Conservation (phyloP, 1,140 invertebrate genomes). For the Drosophila truncata region DNA sequence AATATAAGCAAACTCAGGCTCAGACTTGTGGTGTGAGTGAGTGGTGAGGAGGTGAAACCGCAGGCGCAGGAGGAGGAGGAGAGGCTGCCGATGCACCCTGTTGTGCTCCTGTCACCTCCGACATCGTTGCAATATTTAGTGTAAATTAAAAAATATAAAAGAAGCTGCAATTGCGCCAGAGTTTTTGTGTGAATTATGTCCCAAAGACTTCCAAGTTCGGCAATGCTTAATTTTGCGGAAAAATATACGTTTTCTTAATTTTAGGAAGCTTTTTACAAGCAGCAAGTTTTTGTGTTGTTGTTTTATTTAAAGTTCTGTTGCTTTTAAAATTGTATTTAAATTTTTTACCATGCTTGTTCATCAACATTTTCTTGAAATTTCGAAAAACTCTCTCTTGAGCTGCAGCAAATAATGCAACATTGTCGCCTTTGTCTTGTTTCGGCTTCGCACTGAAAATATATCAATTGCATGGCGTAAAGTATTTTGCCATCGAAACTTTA, state of each 20-base stretch:
- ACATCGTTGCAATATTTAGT: constrained; percentile 69
- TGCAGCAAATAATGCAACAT: constrained; percentile 3
- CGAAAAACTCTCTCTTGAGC: neutral
- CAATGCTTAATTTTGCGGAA: constrained; percentile 67
- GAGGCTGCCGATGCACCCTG: constrained; percentile 35
- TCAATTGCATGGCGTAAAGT: constrained; percentile 44
- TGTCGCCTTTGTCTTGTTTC: neutral
- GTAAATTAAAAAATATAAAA: constrained; percentile 64
- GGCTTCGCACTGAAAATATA: constrained; percentile 26
- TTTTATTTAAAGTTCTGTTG: too few relatives aligned
- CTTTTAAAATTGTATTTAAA: too few relatives aligned
- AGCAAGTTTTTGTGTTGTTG: neutral
- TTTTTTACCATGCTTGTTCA: neutral
- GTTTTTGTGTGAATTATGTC: constrained; percentile 68
- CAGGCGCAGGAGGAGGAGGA: constrained; percentile 6
- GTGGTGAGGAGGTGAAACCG: neutral
- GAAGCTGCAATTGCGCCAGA: constrained; percentile 37
- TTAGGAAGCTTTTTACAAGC: neutral
- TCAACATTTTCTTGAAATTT: neutral
- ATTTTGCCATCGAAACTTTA: constrained; percentile 42
- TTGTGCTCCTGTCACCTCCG: constrained; percentile 59
- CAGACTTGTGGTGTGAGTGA: constrained; percentile 12
- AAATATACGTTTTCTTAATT: constrained; percentile 2
- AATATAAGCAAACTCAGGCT: constrained; percentile 70
- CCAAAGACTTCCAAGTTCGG: constrained; percentile 24